Evolutionary conservation across 2,797 vertebrate species (phyloP).

Genomic region (Micrastur ruficollis): DNA sequence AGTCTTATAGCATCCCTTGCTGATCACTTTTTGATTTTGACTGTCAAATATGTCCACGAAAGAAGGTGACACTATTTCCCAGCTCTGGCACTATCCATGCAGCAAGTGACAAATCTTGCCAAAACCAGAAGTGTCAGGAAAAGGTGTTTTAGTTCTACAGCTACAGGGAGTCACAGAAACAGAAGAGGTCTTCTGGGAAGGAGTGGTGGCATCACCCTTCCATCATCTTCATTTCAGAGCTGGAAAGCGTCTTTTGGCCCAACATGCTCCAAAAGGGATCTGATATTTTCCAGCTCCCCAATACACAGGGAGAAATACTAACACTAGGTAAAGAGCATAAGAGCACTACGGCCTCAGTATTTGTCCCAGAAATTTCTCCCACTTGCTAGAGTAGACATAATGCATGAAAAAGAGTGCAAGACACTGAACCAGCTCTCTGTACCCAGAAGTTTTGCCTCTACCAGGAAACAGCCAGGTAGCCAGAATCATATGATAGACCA

Average conservation of each 20-base stretch:
- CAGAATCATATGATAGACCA: neutral
- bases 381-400: neutral
- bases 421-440: neutral
- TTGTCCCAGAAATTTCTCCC: neutral
- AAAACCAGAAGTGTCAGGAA: neutral
- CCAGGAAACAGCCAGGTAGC: neutral
- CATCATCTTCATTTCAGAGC: neutral
- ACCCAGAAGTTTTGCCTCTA: neutral
- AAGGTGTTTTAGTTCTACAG: neutral
- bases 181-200: neutral
- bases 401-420: neutral
- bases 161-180: neutral
- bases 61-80: neutral
- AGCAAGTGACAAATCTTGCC: neutral
- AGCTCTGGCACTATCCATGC: neutral
- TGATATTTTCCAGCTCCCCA: neutral
- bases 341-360: neutral
- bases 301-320: neutral
- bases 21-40: neutral
- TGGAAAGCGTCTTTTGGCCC: neutral
- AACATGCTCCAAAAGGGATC: neutral
- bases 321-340: neutral
- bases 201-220: neutral
- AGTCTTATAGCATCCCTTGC: neutral
- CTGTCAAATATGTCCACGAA: neutral